These are phyloP conservation scores for Mystacides longicornis DNA, from an alignment of 2,888 invertebrate genomes.

Conservation along the genomic window DNA sequence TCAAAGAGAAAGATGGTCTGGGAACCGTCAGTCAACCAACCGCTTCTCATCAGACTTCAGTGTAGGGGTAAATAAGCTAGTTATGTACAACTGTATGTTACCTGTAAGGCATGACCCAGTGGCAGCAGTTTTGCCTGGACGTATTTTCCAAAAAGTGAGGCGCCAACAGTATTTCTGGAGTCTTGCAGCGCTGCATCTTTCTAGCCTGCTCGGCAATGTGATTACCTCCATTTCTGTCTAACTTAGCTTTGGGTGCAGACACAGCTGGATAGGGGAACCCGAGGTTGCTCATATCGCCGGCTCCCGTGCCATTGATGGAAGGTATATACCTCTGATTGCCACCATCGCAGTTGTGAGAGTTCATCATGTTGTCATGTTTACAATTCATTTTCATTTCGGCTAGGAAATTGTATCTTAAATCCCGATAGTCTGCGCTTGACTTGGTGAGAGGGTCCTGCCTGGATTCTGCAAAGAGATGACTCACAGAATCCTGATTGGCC, in stretches of 20 bases:
- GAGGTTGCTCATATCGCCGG: constrained; percentile 28
- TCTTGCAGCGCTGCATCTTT: constrained; percentile 52
- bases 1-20: too few species aligned
- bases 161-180: constrained; percentile 71
- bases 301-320: constrained; percentile 8
- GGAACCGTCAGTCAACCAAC: too few species aligned
- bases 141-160: constrained; percentile 60
- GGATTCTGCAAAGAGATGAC: constrained; percentile 16
- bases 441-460: constrained; percentile 16
- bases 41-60: too few species aligned
- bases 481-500: constrained; percentile 21
- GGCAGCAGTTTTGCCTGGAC: constrained; percentile 40
- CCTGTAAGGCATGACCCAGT: constrained; percentile 42
- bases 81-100: too few species aligned
- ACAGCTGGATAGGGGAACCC: constrained; percentile 44
- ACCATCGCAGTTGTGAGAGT: constrained; percentile 9
- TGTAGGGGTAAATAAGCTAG: too few species aligned
- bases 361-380: constrained; percentile 3
- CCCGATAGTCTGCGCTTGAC: constrained; percentile 10
- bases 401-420: constrained; percentile 18
- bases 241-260: constrained; percentile 53
- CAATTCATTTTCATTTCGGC: not conserved
- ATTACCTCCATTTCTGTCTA: constrained; percentile 27
- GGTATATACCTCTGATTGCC: constrained; percentile 7
- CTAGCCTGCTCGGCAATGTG: constrained; percentile 29